Evolutionary conservation across 1,140 invertebrate genomes (phyloP).

Genomic region (Dolichoris vasculosae): DNA sequence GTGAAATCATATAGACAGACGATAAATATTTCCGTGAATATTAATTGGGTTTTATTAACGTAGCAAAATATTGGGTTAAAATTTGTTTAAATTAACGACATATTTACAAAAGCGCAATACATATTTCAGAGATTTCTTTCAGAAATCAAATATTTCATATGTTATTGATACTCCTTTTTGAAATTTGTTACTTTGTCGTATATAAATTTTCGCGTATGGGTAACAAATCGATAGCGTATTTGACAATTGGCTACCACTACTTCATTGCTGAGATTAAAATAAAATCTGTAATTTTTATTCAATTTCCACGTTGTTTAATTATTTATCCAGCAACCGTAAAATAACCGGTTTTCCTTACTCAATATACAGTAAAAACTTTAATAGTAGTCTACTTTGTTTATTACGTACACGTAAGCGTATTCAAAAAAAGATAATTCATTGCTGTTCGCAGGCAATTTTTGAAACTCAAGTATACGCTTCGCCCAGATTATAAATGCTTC

Average conservation of each 20-base stretch:
- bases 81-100: background rate
- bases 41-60: background rate
- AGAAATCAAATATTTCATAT: background rate
- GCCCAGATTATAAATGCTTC: conserved; percentile 36
- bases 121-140: background rate
- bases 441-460: conserved; percentile 12
- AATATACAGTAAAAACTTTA: background rate
- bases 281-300: conserved; percentile 7
- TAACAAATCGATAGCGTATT: background rate
- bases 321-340: background rate
- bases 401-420: background rate
- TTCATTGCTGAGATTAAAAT: background rate
- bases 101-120: background rate
- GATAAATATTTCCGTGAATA: background rate
- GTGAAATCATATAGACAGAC: background rate
- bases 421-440: conserved; percentile 1
- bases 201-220: background rate
- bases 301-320: conserved; percentile 3
- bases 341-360: background rate
- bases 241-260: background rate
- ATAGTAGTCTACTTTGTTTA: background rate
- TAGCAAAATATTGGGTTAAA: background rate
- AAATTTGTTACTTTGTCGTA: background rate
- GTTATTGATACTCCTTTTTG: background rate
- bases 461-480: conserved; percentile 53